Evolutionary conservation across 2,113 vertebrate genomes (phyloP).

Genomic region (Colossoma macropomum): DNA sequence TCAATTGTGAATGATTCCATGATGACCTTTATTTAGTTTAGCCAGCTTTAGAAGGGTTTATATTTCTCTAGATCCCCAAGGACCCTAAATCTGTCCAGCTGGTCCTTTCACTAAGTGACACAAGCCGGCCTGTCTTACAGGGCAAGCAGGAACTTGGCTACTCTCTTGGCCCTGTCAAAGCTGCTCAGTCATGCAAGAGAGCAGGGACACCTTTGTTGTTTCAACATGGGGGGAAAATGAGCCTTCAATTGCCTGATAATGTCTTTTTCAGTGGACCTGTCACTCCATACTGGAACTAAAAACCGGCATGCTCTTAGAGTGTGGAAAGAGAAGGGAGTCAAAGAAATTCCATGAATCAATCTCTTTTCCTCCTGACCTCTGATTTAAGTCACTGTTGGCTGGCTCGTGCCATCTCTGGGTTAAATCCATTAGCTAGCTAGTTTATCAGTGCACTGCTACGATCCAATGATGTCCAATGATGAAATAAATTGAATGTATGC

Average conservation of each 20-base stretch:
- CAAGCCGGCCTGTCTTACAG: slow-evolving; percentile 50
- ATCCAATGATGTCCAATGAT: background rate
- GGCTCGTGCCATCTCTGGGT: slow-evolving; percentile 8
- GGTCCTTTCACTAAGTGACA: slow-evolving; percentile 65
- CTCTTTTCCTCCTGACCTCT: background rate
- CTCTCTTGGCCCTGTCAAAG: slow-evolving; percentile 28
- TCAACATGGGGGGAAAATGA: slow-evolving; percentile 24
- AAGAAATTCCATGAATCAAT: slow-evolving; percentile 45
- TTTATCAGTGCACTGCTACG: background rate
- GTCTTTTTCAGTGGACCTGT: slow-evolving; percentile 53
- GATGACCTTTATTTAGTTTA: slow-evolving; percentile 64
- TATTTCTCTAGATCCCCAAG: slow-evolving; percentile 66
- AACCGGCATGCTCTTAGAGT: slow-evolving; percentile 55
- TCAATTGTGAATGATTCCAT: background rate
- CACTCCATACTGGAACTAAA: slow-evolving; percentile 61
- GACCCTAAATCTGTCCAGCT: slow-evolving; percentile 63
- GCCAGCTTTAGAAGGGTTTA: slow-evolving; percentile 56
- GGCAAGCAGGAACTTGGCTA: slow-evolving; percentile 51
- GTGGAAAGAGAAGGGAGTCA: slow-evolving; percentile 54
- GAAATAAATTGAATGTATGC: background rate
- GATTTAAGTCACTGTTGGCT: background rate
- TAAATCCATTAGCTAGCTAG: slow-evolving; percentile 6
- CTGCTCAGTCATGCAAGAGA: background rate
- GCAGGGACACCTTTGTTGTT: slow-evolving; percentile 42
- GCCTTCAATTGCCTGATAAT: slow-evolving; percentile 33